These are phyloP conservation scores for Anastrepha ludens DNA, from an alignment of 1,140 invertebrate genomes.

Conservation along the genomic window DNA sequence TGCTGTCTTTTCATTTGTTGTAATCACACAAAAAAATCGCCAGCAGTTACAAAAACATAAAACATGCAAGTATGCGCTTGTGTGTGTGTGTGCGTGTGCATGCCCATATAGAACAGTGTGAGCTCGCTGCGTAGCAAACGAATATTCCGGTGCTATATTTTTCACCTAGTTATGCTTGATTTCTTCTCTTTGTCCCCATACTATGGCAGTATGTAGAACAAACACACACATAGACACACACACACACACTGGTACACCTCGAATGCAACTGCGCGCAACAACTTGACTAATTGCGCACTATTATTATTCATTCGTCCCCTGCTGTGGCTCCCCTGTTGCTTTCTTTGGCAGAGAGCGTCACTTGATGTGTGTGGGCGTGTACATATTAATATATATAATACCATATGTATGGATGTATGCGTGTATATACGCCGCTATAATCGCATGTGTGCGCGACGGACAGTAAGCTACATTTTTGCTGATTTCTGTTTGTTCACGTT, in stretches of 20 bases:
- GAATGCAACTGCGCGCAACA: background rate
- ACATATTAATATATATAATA: background rate
- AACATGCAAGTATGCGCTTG: background rate
- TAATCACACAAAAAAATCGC: background rate
- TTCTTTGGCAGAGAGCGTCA: background rate
- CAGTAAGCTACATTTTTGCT: slow-evolving; percentile 17
- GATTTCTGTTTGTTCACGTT: background rate
- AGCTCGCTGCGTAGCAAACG: background rate
- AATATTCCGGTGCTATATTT: background rate
- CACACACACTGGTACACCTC: background rate
- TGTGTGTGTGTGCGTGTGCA: background rate
- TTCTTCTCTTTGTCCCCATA: background rate
- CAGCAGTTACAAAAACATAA: background rate
- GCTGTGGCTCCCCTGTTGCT: slow-evolving; percentile 7
- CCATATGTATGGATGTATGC: no score
- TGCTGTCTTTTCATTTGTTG: background rate
- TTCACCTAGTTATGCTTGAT: slow-evolving; percentile 1
- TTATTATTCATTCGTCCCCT: slow-evolving; percentile 48
- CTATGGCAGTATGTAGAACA: background rate
- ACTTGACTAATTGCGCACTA: slow-evolving; percentile 46
- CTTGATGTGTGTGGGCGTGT: background rate
- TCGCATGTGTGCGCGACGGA: background rate
- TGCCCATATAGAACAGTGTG: background rate
- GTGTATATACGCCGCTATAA: background rate
- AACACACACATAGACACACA: background rate